These are phyloP conservation scores for Sylvietta virens DNA, from an alignment of 2,113 vertebrate genomes.

Conservation along the genomic window DNA sequence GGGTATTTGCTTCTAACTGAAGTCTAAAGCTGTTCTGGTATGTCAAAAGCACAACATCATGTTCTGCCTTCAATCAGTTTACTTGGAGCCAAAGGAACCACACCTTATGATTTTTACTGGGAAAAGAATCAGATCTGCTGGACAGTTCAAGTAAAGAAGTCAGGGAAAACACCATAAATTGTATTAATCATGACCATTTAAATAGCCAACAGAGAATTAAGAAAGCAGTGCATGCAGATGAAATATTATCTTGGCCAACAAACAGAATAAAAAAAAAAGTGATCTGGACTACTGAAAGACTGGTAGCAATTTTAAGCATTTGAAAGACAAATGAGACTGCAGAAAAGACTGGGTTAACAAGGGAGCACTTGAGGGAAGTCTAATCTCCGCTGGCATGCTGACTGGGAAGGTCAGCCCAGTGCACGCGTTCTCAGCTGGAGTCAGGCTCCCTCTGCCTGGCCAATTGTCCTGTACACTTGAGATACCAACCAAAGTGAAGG, in stretches of 20 bases:
- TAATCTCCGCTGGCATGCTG: constrained; percentile 71
- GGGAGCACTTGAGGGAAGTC: constrained; percentile 65
- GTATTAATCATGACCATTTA: background rate
- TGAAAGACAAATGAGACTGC: constrained; percentile 61
- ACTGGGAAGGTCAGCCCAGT: constrained; percentile 70
- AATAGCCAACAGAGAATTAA: constrained; percentile 15
- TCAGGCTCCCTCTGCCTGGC: constrained; percentile 65
- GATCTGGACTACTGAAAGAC: constrained; percentile 34
- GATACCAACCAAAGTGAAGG: constrained; percentile 61
- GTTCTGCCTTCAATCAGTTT: background rate
- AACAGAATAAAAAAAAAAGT: constrained; percentile 37
- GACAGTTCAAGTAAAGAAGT: background rate
- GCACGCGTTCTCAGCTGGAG: constrained; percentile 74
- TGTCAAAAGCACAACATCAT: background rate
- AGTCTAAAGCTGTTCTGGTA: background rate
- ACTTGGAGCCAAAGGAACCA: background rate
- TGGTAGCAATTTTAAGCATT: constrained; percentile 58
- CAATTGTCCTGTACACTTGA: constrained; percentile 67
- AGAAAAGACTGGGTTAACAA: constrained; percentile 68
- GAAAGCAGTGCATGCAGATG: background rate
- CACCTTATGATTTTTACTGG: background rate
- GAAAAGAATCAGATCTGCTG: constrained; percentile 9
- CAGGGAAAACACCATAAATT: background rate
- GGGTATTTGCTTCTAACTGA: background rate
- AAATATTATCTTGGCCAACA: background rate